These are phyloP conservation scores for Parotocinclus haroldoi DNA, from an alignment of 2,797 vertebrate species.

Conservation along the genomic window DNA sequence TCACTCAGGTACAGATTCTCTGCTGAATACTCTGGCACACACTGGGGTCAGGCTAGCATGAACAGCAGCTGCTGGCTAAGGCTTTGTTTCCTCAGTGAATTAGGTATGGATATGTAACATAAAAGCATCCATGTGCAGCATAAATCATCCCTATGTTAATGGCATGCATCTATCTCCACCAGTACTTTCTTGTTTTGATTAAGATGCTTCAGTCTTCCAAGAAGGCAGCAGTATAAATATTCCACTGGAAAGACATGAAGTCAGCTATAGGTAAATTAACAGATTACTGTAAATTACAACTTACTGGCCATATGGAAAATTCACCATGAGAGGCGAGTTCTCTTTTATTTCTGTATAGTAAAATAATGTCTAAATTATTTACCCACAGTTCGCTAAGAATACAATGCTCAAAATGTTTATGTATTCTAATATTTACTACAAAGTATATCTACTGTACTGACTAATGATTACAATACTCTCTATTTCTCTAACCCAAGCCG, in stretches of 20 bases:
- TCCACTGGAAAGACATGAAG: neutral
- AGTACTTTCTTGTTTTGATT: slow-evolving; percentile 14
- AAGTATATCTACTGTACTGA: too few species aligned
- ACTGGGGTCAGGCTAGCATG: slow-evolving; percentile 9
- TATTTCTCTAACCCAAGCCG: too few species aligned
- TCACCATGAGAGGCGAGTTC: too few species aligned
- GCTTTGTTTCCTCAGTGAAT: slow-evolving; percentile 13
- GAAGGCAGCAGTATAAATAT: slow-evolving; percentile 4
- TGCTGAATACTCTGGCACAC: slow-evolving; percentile 9
- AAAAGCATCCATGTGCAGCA: slow-evolving; percentile 17
- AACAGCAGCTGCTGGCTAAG: slow-evolving; percentile 28
- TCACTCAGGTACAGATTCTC: slow-evolving; percentile 24
- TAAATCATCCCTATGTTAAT: slow-evolving; percentile 9
- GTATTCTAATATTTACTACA: too few species aligned
- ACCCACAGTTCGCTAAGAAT: too few species aligned
- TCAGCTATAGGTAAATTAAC: too few species aligned
- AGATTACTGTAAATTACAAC: too few species aligned
- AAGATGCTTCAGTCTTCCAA: slow-evolving; percentile 20
- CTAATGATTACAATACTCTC: too few species aligned
- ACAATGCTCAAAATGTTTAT: too few species aligned
- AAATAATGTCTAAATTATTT: too few species aligned
- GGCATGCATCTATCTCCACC: slow-evolving; percentile 8
- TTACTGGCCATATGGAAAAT: too few species aligned
- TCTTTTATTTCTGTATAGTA: too few species aligned
- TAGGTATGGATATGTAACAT: slow-evolving; percentile 30